phyloP scores from a whole-genome alignment of 2,888 invertebrate species.

The Sesia bembeciformis region DNA sequence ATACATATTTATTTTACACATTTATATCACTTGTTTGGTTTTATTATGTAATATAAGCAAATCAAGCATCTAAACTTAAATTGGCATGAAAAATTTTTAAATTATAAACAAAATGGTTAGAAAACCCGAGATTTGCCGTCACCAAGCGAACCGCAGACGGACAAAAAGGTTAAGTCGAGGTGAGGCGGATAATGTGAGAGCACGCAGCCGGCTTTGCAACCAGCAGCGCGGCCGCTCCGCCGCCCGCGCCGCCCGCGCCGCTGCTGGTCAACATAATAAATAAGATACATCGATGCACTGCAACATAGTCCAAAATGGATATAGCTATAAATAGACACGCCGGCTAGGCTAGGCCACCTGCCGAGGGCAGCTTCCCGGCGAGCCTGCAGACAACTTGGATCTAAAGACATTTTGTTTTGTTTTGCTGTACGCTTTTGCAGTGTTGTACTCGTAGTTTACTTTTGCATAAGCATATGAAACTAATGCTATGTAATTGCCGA shows the following conservation, averaged over 20 bases:
- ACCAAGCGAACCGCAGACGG: conserved; percentile 30
- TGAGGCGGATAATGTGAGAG: conserved; percentile 33
- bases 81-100: no score
- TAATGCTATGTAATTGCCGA: no score
- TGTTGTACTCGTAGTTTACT: no score
- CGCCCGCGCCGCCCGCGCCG: conserved; percentile 15
- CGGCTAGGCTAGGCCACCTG: conserved; percentile 18
- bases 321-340: conserved; percentile 21
- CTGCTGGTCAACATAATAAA: conserved; percentile 30
- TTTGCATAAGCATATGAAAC: no score
- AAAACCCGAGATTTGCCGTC: not conserved
- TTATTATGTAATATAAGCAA: no score
- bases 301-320: conserved; percentile 23
- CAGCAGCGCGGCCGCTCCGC: conserved; percentile 9
- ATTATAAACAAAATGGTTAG: not conserved
- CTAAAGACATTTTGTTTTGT: conserved; percentile 4
- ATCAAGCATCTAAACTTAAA: no score
- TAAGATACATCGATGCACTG: conserved; percentile 30
- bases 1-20: no score
- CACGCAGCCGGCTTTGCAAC: not conserved
- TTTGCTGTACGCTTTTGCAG: not conserved
- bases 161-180: conserved; percentile 39
- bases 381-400: conserved; percentile 3
- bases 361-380: conserved; percentile 13
- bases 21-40: no score